Base-by-base conservation (phyloP, 2,888 invertebrate species). In the Aplocera efformata region DNA sequence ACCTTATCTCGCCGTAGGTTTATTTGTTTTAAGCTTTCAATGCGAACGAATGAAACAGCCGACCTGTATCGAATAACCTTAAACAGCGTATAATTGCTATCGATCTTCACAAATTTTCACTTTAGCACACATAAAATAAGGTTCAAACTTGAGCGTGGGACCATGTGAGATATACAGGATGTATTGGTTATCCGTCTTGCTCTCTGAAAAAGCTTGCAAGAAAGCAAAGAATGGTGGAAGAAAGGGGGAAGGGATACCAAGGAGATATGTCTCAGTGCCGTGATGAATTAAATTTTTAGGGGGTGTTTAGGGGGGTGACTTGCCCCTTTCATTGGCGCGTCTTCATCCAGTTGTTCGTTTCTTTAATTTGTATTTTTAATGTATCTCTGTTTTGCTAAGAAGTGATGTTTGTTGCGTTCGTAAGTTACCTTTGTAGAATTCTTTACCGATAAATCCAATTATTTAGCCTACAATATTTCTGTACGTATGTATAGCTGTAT, bases 201-300 rank as follows among this genome's bases (percentile, higher is more conserved):
- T 76, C 72, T 74, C 67, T 70, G 80, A 84, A 86, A 85, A 86
- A 85, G 80, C 80, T 79, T 78, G 77, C 79, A 85, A 86, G 86
- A 85, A 86, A 83, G 83, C 78, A 84, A 85, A 88, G 86, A 86
- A 88, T 81, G 78, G 82, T 67, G 73, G 72, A 78, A 82, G 77
- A 83, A 83, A 79, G 78, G 85, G 85, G 83, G 79, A 78, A 76
- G 81, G 81, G 80, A 79, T 79, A 72, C 60, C 62, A 64, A 74
- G 81, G 78, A 80, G 85, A 86, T 82, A 81, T 84, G 85, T 86
- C 85, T 82, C 81, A 75, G 76, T 67, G 76, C 69, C 69, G 83
- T 88, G 88, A 86, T 86, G 88, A 88, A 88, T 88, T 88, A 86
- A 88, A 88, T 88, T 88, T 86, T 86, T 85, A 84, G 84, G 74